Conservation (phyloP, 2,113 vertebrate species). For the Sturnus vulgaris region DNA sequence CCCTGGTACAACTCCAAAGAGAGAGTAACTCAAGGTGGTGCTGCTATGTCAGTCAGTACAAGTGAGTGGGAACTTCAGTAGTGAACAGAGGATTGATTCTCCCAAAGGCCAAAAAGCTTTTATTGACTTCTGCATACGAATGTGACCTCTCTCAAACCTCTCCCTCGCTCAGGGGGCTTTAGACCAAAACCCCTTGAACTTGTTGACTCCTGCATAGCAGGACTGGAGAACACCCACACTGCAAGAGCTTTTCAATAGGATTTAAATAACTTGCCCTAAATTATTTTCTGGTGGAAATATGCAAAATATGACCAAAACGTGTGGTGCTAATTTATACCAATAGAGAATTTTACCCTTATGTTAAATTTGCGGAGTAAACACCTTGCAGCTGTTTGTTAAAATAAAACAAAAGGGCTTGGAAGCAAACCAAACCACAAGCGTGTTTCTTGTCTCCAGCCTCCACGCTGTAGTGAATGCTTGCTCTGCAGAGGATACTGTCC, state of each 20-base stretch:
- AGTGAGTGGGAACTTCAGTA: neutral
- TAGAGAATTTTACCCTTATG: conserved; percentile 9
- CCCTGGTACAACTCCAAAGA: neutral
- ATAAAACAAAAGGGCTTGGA: conserved; percentile 50
- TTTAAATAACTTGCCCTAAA: neutral
- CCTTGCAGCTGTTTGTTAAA: conserved; percentile 52
- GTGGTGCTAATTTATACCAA: conserved; percentile 4
- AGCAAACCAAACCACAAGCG: conserved; percentile 54
- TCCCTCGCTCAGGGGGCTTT: neutral
- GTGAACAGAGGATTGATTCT: neutral
- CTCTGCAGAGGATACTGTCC: conserved; percentile 51
- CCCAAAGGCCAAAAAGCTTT: neutral
- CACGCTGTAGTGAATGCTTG: neutral
- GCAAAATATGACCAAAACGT: neutral
- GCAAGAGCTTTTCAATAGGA: neutral
- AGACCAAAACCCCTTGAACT: neutral
- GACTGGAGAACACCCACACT: neutral
- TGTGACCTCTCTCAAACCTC: neutral
- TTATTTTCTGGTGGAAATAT: conserved; percentile 19
- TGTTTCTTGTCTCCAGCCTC: conserved; percentile 51
- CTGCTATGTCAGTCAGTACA: neutral
- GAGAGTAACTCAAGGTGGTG: neutral
- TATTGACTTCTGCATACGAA: neutral
- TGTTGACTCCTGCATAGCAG: neutral
- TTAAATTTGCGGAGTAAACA: conserved; percentile 32